Conservation (phyloP, 2,888 invertebrate genomes). For the Drosophila rellima region DNA sequence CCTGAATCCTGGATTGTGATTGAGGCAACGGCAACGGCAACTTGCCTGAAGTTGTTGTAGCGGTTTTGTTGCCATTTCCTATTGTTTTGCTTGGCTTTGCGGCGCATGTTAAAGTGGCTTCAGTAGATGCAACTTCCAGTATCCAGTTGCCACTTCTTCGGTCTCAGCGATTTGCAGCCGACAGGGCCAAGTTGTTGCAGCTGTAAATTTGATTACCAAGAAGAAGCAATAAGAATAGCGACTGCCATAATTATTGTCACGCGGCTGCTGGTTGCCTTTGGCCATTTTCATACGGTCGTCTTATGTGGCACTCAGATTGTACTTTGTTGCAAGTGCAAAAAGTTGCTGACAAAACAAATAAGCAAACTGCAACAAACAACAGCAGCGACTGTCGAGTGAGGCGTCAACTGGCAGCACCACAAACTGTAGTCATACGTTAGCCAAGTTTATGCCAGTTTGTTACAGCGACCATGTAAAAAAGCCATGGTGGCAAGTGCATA, state of each 20-base stretch:
- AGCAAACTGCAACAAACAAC: slow-evolving; percentile 38
- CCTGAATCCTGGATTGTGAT: slow-evolving; percentile 34
- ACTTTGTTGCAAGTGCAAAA: slow-evolving; percentile 63
- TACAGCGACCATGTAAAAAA: slow-evolving; percentile 33
- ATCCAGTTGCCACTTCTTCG: slow-evolving; percentile 26
- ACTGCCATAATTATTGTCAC: slow-evolving; percentile 71
- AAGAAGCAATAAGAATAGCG: slow-evolving; percentile 32
- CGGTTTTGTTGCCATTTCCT: slow-evolving; percentile 67
- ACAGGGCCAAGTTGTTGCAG: slow-evolving; percentile 19
- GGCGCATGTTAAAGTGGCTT: slow-evolving; percentile 72
- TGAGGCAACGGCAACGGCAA: slow-evolving; percentile 12
- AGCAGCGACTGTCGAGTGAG: slow-evolving; percentile 37
- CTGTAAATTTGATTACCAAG: slow-evolving; percentile 69
- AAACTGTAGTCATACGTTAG: slow-evolving; percentile 65
- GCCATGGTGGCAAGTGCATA: slow-evolving; percentile 37
- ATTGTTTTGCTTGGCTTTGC: slow-evolving; percentile 58
- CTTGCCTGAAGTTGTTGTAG: slow-evolving; percentile 69
- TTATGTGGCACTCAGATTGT: slow-evolving; percentile 53
- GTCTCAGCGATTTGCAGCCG: slow-evolving; percentile 22
- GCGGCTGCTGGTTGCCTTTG: slow-evolving; percentile 49
- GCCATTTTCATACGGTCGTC: slow-evolving; percentile 21
- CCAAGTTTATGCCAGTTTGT: slow-evolving; percentile 69
- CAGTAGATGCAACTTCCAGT: slow-evolving; percentile 29
- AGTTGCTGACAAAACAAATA: slow-evolving; percentile 36
- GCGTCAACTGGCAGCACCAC: slow-evolving; percentile 48